phyloP scores from a whole-genome alignment of 2,797 vertebrate genomes.

The Phrynocephalus vlangalii region DNA sequence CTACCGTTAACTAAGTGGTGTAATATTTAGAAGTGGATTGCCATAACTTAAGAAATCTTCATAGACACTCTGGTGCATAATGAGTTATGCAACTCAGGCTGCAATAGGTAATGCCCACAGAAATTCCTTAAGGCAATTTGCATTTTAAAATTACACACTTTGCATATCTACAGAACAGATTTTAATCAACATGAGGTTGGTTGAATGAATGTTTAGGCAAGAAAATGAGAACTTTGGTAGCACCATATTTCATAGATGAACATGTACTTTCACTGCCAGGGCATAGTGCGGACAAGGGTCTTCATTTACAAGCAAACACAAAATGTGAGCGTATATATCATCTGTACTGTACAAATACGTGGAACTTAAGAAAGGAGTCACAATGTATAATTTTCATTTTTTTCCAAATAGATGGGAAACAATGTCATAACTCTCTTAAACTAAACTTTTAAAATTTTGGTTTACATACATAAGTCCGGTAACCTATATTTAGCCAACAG shows the following conservation, averaged over 20 bases:
- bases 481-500: background rate
- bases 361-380: background rate
- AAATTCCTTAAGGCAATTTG: too few species aligned
- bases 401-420: background rate
- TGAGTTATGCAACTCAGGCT: too few species aligned
- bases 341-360: background rate
- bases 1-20: too few species aligned
- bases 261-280: background rate
- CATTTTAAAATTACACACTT: too few species aligned
- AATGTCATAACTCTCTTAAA: background rate
- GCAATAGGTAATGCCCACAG: too few species aligned
- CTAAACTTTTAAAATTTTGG: background rate
- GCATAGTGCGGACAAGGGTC: background rate
- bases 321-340: background rate
- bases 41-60: too few species aligned
- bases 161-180: background rate
- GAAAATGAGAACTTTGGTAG: background rate
- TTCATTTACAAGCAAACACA: background rate
- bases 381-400: background rate
- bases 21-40: too few species aligned
- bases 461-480: background rate
- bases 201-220: background rate
- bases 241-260: background rate
- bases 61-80: too few species aligned
- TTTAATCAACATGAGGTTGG: background rate